A percentile compares a stretch with the other conserved stretches of the same genome.
Evolutionary conservation across 2,797 vertebrate genomes (phyloP).

Genomic region (Danionella dracula): DNA sequence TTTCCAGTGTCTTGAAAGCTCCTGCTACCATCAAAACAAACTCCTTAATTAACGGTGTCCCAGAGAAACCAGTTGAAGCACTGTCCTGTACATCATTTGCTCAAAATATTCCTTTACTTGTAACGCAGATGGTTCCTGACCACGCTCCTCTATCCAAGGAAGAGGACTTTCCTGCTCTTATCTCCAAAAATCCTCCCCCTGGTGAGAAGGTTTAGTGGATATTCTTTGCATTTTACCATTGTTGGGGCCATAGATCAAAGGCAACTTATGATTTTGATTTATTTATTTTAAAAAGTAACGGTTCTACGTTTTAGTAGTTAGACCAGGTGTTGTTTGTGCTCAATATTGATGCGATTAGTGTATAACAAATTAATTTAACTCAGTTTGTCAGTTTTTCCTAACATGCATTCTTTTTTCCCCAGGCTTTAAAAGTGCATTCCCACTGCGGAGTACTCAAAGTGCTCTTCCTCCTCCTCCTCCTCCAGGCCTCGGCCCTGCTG

Average conservation of each 20-base stretch:
- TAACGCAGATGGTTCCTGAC: conserved; percentile 55
- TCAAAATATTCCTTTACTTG: conserved; percentile 71
- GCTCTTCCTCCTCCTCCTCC: conserved; percentile 67
- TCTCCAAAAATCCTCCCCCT: conserved; percentile 85
- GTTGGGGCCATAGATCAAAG: too few relatives aligned
- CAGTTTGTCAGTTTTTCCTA: not conserved
- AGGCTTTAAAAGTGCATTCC: conserved; percentile 88
- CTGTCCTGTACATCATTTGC: conserved; percentile 28
- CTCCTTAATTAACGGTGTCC: conserved; percentile 70
- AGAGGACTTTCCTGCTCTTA: conserved; percentile 91
- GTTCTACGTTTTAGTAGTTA: too few relatives aligned
- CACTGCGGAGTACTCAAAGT: conserved; percentile 64
- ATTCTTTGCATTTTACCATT: too few relatives aligned
- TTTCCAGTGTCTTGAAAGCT: not conserved
- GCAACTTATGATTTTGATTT: too few relatives aligned
- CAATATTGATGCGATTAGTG: too few relatives aligned
- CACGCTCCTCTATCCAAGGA: conserved; percentile 65
- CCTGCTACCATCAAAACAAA: conserved; percentile 33
- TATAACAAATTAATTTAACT: too few relatives aligned
- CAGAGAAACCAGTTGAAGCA: conserved; percentile 59
- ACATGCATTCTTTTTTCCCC: not conserved
- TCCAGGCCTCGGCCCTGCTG: conserved; percentile 73
- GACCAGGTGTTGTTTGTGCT: too few relatives aligned
- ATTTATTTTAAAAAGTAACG: too few relatives aligned
- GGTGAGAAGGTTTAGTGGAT: conserved; percentile 68